Percentiles rank a stretch among this genome's conserved stretches.
Conservation (phyloP, 2,888 invertebrate species). For the Tortrix viridana region DNA sequence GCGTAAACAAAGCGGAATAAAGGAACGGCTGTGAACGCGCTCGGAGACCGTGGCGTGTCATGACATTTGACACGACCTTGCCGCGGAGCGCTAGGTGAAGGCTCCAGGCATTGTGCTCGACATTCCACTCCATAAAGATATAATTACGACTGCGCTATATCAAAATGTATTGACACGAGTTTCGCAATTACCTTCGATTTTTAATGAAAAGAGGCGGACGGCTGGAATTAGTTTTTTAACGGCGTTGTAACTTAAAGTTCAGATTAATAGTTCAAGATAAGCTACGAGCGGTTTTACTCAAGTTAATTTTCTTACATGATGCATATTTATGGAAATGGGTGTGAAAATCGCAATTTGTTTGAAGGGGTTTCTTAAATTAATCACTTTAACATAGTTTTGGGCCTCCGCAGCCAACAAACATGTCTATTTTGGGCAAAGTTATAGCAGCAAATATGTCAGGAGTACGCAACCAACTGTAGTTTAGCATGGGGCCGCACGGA, state of each 20-base stretch:
- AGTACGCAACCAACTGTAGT: constrained; percentile 34
- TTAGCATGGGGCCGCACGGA: constrained; percentile 36
- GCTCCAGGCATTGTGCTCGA: constrained; percentile 40
- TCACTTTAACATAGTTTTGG: constrained; percentile 9
- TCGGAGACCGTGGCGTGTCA: constrained; percentile 39
- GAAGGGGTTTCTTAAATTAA: constrained; percentile 16
- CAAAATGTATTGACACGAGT: constrained; percentile 45
- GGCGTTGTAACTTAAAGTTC: constrained; percentile 51
- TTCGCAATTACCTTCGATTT: constrained; percentile 44
- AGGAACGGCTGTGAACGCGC: constrained; percentile 3
- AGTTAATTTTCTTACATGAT: neutral
- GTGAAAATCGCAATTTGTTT: neutral
- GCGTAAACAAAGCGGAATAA: constrained; percentile 22
- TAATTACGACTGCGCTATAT: constrained; percentile 43
- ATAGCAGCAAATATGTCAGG: constrained; percentile 34
- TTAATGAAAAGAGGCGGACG: constrained; percentile 50
- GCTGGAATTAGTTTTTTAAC: constrained; percentile 45
- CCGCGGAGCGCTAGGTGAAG: constrained; percentile 48
- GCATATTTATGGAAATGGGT: neutral
- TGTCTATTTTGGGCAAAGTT: constrained; percentile 34
- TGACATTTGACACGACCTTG: constrained; percentile 63
- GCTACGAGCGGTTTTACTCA: neutral
- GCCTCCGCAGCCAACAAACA: constrained; percentile 24
- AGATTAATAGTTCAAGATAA: constrained; percentile 31
- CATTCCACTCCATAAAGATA: constrained; percentile 34